Conservation (phyloP, 92 coral and sea anemone genomes). For the Actinernus sp. region DNA sequence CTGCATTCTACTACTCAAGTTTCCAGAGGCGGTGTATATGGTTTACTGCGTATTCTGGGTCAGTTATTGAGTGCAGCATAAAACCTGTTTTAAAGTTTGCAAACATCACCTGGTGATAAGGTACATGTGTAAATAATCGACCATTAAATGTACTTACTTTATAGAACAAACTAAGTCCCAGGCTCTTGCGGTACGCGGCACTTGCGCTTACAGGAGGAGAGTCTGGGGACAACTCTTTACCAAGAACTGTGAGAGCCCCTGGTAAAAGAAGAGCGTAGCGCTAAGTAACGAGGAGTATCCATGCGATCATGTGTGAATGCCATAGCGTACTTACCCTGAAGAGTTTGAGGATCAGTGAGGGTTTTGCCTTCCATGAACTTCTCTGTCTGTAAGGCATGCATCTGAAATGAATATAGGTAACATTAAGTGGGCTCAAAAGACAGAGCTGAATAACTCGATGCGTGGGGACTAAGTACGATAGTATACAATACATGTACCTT, state of each 20-base stretch:
- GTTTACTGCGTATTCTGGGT: no score
- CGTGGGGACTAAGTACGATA: no score
- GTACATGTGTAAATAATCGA: not conserved
- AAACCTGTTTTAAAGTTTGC: not conserved
- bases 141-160: slow-evolving; percentile 59
- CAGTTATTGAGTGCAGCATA: no score
- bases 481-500: no score
- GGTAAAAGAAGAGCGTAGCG: not conserved
- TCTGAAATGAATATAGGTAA: slow-evolving; percentile 55
- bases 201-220: slow-evolving; percentile 76
- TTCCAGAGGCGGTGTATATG: no score
- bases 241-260: slow-evolving; percentile 75
- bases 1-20: no score
- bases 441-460: no score
- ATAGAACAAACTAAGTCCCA: slow-evolving; percentile 86
- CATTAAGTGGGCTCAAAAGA: no score
- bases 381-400: slow-evolving; percentile 84
- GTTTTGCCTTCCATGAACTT: slow-evolving; percentile 67
- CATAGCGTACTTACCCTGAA: slow-evolving; percentile 59
- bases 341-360: slow-evolving; percentile 60
- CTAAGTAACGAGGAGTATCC: not conserved
- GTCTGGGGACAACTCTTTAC: slow-evolving; percentile 79
- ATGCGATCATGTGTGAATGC: not conserved
- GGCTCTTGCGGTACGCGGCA: slow-evolving; percentile 79
- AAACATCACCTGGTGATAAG: not conserved